Conservation (phyloP, 2,113 vertebrate genomes). For the Boulengerochromis microlepis region DNA sequence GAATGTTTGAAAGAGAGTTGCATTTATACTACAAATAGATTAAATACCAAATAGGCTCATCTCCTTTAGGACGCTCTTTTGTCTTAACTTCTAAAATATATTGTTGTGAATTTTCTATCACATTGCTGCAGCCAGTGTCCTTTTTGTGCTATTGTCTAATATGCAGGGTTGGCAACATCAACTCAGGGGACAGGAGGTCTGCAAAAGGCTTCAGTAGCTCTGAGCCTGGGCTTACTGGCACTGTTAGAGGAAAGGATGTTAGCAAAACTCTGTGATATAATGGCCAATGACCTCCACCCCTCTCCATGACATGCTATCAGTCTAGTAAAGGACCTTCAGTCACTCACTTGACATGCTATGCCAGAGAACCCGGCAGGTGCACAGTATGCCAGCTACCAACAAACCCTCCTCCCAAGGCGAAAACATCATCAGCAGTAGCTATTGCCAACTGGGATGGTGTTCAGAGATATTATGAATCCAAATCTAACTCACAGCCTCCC, state of each 20-base stretch:
- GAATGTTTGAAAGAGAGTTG: neutral
- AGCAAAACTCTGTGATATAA: slow-evolving; percentile 39
- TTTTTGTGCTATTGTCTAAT: neutral
- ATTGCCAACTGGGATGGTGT: slow-evolving; percentile 33
- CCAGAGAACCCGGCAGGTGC: slow-evolving; percentile 40
- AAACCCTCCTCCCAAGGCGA: slow-evolving; percentile 1
- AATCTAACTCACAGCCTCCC: neutral
- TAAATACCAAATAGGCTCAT: neutral
- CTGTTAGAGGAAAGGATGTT: slow-evolving; percentile 11
- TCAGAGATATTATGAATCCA: slow-evolving; percentile 30
- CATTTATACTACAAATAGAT: neutral
- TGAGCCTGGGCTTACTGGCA: slow-evolving; percentile 22
- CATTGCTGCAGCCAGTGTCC: neutral
- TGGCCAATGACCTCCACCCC: slow-evolving; percentile 26
- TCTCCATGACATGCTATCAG: slow-evolving; percentile 24
- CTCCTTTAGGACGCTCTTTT: neutral
- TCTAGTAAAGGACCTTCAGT: slow-evolving; percentile 14
- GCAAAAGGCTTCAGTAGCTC: neutral
- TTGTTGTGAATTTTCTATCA: neutral
- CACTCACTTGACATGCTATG: slow-evolving; percentile 14
- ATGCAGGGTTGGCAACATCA: slow-evolving; percentile 9
- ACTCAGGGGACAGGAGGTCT: neutral
- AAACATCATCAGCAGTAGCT: slow-evolving; percentile 18
- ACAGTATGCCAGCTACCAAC: slow-evolving; percentile 10
- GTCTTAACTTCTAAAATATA: neutral